A percentile compares a stretch with the other conserved stretches of the same genome.
phyloP scores from a whole-genome alignment of 2,797 vertebrate genomes.

The Acanthopagrus latus region DNA sequence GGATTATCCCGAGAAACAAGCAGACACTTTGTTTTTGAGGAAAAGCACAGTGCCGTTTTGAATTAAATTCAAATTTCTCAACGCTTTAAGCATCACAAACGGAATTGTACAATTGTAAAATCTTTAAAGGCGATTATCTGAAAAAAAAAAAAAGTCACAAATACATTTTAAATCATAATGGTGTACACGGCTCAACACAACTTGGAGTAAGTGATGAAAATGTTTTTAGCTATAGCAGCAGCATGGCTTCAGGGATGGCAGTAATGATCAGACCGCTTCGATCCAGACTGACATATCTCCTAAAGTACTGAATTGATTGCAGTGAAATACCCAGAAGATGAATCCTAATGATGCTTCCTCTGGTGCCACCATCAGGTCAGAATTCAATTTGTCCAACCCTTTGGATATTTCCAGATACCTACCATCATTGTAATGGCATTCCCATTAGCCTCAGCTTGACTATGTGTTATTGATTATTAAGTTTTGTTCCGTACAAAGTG shows the following conservation, averaged over 20 bases:
- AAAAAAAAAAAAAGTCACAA: neutral
- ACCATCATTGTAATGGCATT: no score
- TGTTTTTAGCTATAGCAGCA: neutral
- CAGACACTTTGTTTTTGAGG: slow-evolving; percentile 3
- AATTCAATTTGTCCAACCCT: neutral
- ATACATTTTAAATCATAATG: neutral
- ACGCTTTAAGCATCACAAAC: neutral
- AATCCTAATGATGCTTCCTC: neutral
- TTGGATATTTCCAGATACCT: neutral
- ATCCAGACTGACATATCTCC: slow-evolving; percentile 2
- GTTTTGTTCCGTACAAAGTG: no score
- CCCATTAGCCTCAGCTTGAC: neutral
- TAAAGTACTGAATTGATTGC: neutral
- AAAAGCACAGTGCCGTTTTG: neutral
- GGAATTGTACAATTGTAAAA: neutral
- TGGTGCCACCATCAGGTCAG: neutral
- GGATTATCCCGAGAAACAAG: slow-evolving; percentile 22
- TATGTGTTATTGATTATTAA: neutral
- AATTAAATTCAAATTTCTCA: slow-evolving; percentile 2
- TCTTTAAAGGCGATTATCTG: neutral
- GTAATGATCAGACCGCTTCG: neutral
- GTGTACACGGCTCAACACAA: neutral
- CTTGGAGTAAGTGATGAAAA: neutral
- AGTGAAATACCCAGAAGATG: neutral
- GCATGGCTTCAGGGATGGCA: neutral